Evolutionary conservation across 2,888 invertebrate species (phyloP).

Genomic region (Venustoraphidia nigricollis): DNA sequence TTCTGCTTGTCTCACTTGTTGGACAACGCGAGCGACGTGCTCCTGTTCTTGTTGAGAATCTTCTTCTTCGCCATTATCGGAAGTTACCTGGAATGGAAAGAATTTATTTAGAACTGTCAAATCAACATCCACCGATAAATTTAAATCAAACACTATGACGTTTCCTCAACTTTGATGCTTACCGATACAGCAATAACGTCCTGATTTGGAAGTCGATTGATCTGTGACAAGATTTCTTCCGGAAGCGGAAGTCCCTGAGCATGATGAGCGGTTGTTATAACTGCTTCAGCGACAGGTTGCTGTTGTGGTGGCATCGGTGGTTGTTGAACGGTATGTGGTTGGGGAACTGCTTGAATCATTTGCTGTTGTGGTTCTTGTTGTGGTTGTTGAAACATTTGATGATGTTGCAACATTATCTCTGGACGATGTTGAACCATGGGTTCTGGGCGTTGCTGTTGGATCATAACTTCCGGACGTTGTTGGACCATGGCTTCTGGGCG

Average conservation of each 20-base stretch:
- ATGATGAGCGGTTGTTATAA: conserved; percentile 19
- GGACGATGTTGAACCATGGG: conserved; percentile 9
- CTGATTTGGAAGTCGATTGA: conserved; percentile 25
- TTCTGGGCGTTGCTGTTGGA: conserved; percentile 28
- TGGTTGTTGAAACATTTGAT: conserved; percentile 1
- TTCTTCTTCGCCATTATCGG: conserved; percentile 1
- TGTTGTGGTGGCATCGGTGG: neutral
- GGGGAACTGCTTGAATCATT: conserved; percentile 18
- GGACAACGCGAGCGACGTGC: conserved; percentile 16
- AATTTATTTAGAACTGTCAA: no score
- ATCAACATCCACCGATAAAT: no score
- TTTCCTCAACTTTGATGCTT: conserved; percentile 3
- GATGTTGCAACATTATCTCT: conserved; percentile 3
- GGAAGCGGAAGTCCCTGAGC: conserved; percentile 33
- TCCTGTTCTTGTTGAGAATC: conserved; percentile 11
- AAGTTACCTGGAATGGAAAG: no score
- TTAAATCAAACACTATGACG: no score
- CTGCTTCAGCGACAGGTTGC: conserved; percentile 8
- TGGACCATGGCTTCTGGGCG: conserved; percentile 16
- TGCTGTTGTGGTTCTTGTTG: conserved; percentile 2
- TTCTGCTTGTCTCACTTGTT: conserved; percentile 20
- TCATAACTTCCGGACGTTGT: conserved; percentile 21
- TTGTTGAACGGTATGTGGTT: conserved; percentile 6
- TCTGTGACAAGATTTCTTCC: conserved; percentile 27
- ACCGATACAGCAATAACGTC: conserved; percentile 24